Evolutionary conservation across 2,113 vertebrate species (phyloP).

Genomic region (Plecotus auritus): DNA sequence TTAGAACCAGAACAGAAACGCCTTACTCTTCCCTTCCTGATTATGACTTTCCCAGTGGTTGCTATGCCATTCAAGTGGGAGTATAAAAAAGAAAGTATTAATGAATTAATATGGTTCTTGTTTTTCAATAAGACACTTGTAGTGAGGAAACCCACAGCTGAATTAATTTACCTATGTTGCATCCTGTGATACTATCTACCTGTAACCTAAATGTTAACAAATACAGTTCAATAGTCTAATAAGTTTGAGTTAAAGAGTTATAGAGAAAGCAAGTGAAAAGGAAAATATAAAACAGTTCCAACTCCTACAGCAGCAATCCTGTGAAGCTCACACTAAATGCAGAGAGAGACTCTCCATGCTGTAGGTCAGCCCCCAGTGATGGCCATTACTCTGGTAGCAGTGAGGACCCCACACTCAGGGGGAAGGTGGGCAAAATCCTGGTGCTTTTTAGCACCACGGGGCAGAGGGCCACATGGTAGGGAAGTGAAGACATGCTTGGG

Average conservation of each 20-base stretch:
- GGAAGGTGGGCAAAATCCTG: background rate
- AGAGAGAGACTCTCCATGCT: background rate
- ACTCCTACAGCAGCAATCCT: background rate
- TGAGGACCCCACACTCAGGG: background rate
- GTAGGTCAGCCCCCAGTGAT: background rate
- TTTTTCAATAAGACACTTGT: slow-evolving; percentile 11
- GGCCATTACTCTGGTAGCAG: background rate
- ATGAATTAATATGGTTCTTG: background rate
- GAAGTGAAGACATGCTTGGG: background rate
- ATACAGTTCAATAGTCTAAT: background rate
- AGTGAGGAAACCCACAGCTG: background rate
- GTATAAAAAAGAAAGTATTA: slow-evolving; percentile 17
- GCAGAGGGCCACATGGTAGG: background rate
- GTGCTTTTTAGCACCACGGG: background rate
- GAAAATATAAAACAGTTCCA: background rate
- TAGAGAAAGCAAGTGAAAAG: background rate
- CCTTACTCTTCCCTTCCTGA: background rate
- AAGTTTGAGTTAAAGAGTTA: background rate
- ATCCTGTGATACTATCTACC: background rate
- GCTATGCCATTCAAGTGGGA: slow-evolving; percentile 3
- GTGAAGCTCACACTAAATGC: background rate
- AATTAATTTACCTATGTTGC: background rate
- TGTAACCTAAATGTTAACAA: background rate
- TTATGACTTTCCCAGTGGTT: background rate
- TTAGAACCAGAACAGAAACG: slow-evolving; percentile 27